Percentiles rank a stretch among this genome's conserved stretches.
Conservation (phyloP, 1,140 invertebrate genomes). For the Lepidotrigona ventralis region DNA sequence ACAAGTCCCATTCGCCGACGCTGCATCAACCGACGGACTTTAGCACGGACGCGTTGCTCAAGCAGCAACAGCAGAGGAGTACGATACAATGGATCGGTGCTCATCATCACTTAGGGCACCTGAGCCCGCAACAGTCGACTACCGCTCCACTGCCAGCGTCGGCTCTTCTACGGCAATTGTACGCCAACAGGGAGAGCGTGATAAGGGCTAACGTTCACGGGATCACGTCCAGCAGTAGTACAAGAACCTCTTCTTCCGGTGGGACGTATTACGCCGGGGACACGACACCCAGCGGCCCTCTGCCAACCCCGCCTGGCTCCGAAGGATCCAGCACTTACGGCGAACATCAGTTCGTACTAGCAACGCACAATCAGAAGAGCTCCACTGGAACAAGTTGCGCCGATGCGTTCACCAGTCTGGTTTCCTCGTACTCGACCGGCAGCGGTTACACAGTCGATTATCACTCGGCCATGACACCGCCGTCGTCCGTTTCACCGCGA, state of each 20-base stretch:
- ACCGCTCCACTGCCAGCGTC: conserved; percentile 86
- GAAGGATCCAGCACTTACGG: conserved; percentile 88
- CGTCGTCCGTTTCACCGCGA: conserved; percentile 95
- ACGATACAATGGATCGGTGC: conserved; percentile 97
- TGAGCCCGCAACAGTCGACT: conserved; percentile 84
- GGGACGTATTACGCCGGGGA: conserved; percentile 80
- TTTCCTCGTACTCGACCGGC: conserved; percentile 81
- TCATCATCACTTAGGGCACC: conserved; percentile 84
- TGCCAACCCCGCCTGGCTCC: conserved; percentile 92
- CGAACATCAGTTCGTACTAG: conserved; percentile 86
- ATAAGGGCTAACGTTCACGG: conserved; percentile 94
- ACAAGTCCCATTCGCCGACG: conserved; percentile 80
- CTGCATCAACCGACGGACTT: conserved; percentile 90
- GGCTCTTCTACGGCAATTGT: conserved; percentile 92
- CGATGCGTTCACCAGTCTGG: conserved; percentile 82
- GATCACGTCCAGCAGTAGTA: conserved; percentile 81
- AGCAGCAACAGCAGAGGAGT: conserved; percentile 90
- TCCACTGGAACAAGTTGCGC: conserved; percentile 77
- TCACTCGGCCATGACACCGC: conserved; percentile 96
- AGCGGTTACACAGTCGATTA: conserved; percentile 89
- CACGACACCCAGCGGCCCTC: conserved; percentile 82
- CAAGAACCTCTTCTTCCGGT: conserved; percentile 74
- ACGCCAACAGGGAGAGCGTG: conserved; percentile 95
- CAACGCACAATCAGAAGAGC: conserved; percentile 81
- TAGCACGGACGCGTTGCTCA: conserved; percentile 91